Conservation (phyloP, 1,140 invertebrate genomes). For the Drosophila ohnishii region DNA sequence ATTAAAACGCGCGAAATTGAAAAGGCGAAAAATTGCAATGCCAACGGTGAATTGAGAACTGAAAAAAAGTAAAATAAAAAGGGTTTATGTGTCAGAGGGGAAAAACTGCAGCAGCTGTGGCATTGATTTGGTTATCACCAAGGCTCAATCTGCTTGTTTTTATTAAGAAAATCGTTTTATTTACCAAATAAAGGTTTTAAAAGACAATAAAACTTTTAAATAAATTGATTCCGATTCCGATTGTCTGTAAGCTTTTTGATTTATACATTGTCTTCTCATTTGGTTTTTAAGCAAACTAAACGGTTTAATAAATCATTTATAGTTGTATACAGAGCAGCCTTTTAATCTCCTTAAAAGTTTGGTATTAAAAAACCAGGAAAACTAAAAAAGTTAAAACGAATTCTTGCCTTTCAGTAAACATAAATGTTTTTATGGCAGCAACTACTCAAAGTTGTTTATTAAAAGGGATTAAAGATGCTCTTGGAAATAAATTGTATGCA, state of each 20-base stretch:
- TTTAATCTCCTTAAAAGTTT: conserved; percentile 1
- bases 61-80: background rate
- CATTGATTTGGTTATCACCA: conserved; percentile 30
- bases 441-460: conserved; percentile 9
- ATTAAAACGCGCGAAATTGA: conserved; percentile 77
- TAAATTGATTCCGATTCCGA: background rate
- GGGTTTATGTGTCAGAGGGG: conserved; percentile 20
- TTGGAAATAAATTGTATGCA: conserved; percentile 3
- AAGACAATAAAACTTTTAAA: background rate
- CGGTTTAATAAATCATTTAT: background rate
- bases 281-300: too few species aligned
- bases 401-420: conserved; percentile 1
- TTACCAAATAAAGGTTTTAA: background rate
- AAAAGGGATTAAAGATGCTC: conserved; percentile 1
- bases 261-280: background rate
- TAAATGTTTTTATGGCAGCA: conserved; percentile 10
- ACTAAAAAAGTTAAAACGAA: conserved; percentile 1
- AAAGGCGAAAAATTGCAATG: conserved; percentile 75
- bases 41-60: conserved; percentile 36
- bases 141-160: conserved; percentile 8
- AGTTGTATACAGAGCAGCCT: background rate
- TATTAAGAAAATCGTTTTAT: background rate
- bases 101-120: conserved; percentile 18
- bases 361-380: background rate
- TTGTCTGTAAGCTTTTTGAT: background rate